Evolutionary conservation across 2,888 invertebrate species (phyloP).

Genomic region (Teleogryllus oceanicus): DNA sequence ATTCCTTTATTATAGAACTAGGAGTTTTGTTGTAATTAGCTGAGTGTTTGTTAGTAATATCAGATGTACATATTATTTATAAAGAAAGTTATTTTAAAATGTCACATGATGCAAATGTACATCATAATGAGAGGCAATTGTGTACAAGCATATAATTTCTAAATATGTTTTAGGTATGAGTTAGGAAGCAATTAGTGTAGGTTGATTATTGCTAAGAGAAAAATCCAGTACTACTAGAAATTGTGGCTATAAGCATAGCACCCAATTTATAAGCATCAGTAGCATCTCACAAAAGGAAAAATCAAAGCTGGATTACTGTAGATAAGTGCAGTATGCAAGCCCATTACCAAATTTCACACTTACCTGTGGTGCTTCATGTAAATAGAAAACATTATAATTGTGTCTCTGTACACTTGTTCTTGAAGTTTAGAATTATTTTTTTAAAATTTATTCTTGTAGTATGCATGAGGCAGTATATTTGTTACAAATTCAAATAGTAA

Average conservation of each 20-base stretch:
- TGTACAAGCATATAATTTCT: constrained; percentile 11
- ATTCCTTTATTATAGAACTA: background rate
- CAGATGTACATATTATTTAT: constrained; percentile 1
- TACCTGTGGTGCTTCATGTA: constrained; percentile 18
- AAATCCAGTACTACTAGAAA: background rate
- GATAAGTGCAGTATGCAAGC: background rate
- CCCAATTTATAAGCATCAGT: background rate
- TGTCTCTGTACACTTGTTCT: constrained; percentile 1
- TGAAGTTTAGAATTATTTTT: constrained; percentile 9
- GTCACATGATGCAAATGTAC: background rate
- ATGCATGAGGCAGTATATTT: background rate
- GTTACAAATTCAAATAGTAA: background rate
- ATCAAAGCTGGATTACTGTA: background rate
- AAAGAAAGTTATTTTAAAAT: background rate
- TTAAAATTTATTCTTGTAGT: constrained; percentile 6
- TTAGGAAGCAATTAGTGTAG: background rate
- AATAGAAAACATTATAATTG: constrained; percentile 1
- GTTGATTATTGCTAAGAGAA: background rate
- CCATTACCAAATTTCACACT: background rate
- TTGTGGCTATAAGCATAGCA: background rate
- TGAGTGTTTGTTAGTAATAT: background rate
- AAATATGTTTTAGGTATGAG: background rate
- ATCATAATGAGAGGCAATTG: background rate
- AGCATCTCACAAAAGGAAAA: background rate
- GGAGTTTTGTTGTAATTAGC: background rate